Conservation (phyloP, 2,888 invertebrate species). For the Microctonus brassicae region DNA sequence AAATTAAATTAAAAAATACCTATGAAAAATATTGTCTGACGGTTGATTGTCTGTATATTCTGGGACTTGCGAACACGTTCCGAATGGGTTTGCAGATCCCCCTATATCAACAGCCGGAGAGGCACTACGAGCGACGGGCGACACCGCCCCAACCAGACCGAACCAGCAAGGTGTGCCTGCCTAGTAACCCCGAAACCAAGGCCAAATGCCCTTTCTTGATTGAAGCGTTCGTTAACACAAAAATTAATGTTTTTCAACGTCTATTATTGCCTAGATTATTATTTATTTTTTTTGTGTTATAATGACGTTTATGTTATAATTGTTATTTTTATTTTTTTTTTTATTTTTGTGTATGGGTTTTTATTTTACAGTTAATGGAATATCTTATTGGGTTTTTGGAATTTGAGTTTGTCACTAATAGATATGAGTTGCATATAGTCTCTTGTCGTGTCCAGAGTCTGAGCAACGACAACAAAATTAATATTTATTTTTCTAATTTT, state of each 20-base stretch:
- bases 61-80: constrained; percentile 70
- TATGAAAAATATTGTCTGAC: constrained; percentile 42
- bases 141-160: constrained; percentile 70
- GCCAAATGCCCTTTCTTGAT: constrained; percentile 67
- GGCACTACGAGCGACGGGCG: constrained; percentile 71
- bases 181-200: constrained; percentile 67
- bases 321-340: constrained; percentile 26
- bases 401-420: constrained; percentile 49
- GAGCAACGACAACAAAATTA: constrained; percentile 40
- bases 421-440: constrained; percentile 54
- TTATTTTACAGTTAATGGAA: constrained; percentile 1
- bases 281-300: too few species aligned
- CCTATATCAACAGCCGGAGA: constrained; percentile 76
- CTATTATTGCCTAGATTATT: constrained; percentile 57
- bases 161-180: constrained; percentile 70
- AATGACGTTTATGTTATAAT: constrained; percentile 43
- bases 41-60: constrained; percentile 41
- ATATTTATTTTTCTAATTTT: not conserved
- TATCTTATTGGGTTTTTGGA: constrained; percentile 23
- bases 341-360: constrained; percentile 19
- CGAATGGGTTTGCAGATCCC: constrained; percentile 73
- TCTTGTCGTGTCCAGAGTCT: constrained; percentile 51
- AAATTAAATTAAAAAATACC: too few species aligned
- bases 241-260: constrained; percentile 66
- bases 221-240: constrained; percentile 68